phyloP scores from a whole-genome alignment of 2,113 vertebrate genomes.

The Limanda limanda region DNA sequence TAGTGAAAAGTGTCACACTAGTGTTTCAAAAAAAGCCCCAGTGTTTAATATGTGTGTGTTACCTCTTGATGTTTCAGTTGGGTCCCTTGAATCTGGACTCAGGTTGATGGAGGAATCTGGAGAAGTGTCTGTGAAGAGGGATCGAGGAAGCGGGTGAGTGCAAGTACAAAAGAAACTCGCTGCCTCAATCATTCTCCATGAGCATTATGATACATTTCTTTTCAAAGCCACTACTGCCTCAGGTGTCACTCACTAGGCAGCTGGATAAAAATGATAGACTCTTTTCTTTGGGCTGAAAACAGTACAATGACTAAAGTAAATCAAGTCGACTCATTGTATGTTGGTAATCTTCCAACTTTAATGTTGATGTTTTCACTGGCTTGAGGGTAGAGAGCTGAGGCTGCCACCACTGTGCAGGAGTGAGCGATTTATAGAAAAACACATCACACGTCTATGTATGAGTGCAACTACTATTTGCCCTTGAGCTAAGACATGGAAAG shows the following conservation, averaged over 20 bases:
- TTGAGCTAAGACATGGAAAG: constrained; percentile 27
- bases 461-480: constrained; percentile 39
- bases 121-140: constrained; percentile 59
- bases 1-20: not conserved
- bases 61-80: constrained; percentile 79
- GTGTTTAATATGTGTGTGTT: constrained; percentile 10
- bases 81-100: constrained; percentile 67
- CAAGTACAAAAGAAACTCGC: constrained; percentile 8
- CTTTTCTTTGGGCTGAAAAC: constrained; percentile 42
- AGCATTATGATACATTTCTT: constrained; percentile 41
- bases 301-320: constrained; percentile 57
- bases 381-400: constrained; percentile 26
- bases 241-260: constrained; percentile 47
- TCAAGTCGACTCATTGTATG: constrained; percentile 20
- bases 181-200: constrained; percentile 7
- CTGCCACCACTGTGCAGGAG: constrained; percentile 33
- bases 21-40: too few species aligned
- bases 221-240: constrained; percentile 17
- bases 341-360: constrained; percentile 49
- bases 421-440: constrained; percentile 54
- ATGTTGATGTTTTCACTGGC: constrained; percentile 72
- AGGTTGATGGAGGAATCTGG: constrained; percentile 58
- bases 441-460: constrained; percentile 28
- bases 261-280: constrained; percentile 49
- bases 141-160: constrained; percentile 13